Base-by-base conservation (phyloP, 1,140 invertebrate genomes). In the Trissolcus basalis region DNA sequence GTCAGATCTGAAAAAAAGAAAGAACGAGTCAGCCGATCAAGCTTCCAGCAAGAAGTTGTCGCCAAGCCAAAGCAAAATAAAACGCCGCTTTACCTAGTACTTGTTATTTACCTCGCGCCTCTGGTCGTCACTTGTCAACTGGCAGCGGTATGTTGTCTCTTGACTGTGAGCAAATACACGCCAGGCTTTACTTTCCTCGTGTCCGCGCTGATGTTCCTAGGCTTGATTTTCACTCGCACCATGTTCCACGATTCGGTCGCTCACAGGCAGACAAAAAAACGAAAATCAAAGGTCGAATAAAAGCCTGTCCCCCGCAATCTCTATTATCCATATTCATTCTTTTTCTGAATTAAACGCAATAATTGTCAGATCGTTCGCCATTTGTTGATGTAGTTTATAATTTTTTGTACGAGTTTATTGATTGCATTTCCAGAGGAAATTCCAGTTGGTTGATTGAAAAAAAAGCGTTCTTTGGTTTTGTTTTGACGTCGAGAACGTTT, bases 131-230 rank as follows among this genome's bases (percentile, higher is more conserved):
- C 59, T 15, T 78, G 81, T 44, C 83, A 88, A 51, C 35, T 86
- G 32, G 14, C 82, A 9, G 78, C 71, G 0, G 43, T 88, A 4
- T 78, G 79, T 35, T 76, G 70, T 45, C 43, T 88, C 11, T 77
- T 86, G 53, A 64, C 82, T 0, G 41, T 82, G 1, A 81, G 80
- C 50, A 86, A 84, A 39, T 84, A 85, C 56, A 83, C 86, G 0
- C 87, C 87, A 0, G 87, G 87, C 16, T 89, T 87, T 36, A 53
- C 88, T 19, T 88, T 88, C 53, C 80, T 88, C 0, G 59, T 87
- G 0, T 58, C 65, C 0, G 80, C 86, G 0, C 45, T 87, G 1
- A 12, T 87, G 10, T 83, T 83, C 11, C 78, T 87, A 45, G 86
- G 81, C 4, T 74, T 68, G 9, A 86, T 88, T 54, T 82, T 82